Conservation (phyloP, 2,888 invertebrate species). For the Coecobrya sp. region DNA sequence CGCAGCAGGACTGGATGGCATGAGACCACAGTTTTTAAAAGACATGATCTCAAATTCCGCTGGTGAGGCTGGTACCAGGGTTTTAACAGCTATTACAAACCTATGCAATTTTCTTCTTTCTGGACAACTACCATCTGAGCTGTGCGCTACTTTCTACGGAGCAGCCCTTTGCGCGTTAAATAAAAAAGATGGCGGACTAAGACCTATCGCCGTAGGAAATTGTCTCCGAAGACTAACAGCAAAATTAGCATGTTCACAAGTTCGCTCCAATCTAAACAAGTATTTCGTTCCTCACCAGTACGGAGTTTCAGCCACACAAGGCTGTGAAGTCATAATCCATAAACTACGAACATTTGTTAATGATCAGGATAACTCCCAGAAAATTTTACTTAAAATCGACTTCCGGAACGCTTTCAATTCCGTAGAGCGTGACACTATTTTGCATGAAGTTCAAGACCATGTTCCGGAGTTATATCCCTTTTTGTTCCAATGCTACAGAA, state of each 20-base stretch:
- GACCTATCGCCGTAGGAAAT: neutral
- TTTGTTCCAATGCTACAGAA: conserved; percentile 35
- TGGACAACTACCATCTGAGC: neutral
- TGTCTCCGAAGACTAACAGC: neutral
- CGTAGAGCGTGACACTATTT: conserved; percentile 22
- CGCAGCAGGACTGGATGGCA: neutral
- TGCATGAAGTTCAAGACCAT: neutral
- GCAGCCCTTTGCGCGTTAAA: neutral
- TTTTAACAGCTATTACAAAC: neutral
- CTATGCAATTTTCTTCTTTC: neutral
- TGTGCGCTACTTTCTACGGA: neutral
- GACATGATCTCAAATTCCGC: neutral
- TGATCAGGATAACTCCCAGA: neutral
- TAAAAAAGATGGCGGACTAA: neutral
- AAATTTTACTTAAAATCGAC: conserved; percentile 61
- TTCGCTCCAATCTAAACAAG: no score
- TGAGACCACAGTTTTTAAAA: neutral
- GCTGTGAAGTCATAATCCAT: neutral
- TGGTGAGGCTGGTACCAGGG: neutral
- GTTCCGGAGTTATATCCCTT: conserved; percentile 16
- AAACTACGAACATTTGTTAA: neutral
- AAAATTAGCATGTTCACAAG: neutral
- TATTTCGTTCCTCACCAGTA: neutral
- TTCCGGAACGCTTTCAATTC: conserved; percentile 73
- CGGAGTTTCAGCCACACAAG: neutral